phyloP scores from a whole-genome alignment of 2,113 vertebrate genomes.

The Tyto alba region DNA sequence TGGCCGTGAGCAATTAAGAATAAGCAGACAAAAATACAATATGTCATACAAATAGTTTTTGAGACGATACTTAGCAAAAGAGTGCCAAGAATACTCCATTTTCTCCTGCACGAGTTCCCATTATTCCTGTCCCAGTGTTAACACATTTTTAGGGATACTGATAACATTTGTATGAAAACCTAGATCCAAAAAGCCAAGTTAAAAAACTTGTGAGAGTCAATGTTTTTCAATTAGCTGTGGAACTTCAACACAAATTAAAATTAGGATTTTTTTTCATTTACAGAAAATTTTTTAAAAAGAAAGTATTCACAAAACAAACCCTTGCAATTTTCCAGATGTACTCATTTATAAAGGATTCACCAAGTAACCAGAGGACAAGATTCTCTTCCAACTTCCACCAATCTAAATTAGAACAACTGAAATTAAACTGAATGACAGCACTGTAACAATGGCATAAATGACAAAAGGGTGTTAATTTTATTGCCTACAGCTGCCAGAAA shows the following conservation, averaged over 20 bases:
- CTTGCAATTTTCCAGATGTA: not conserved
- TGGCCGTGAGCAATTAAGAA: not conserved
- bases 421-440: not conserved
- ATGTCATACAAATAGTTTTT: not conserved
- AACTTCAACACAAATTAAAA: not conserved
- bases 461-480: not conserved
- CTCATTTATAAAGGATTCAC: not conserved
- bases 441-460: not conserved
- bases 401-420: not conserved
- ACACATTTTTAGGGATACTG: not conserved
- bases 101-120: not conserved
- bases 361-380: not conserved
- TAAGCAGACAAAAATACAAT: not conserved
- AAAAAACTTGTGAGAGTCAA: not conserved
- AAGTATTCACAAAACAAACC: not conserved
- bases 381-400: not conserved
- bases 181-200: not conserved
- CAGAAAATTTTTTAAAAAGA: not conserved
- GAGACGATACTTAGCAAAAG: not conserved
- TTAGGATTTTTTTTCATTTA: not conserved
- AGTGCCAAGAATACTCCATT: not conserved
- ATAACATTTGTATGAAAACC: not conserved
- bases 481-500: not conserved
- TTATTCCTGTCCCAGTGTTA: not conserved
- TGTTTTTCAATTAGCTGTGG: not conserved